These are phyloP conservation scores for Esox lucius DNA, from an alignment of 2,797 vertebrate genomes.

Conservation along the genomic window DNA sequence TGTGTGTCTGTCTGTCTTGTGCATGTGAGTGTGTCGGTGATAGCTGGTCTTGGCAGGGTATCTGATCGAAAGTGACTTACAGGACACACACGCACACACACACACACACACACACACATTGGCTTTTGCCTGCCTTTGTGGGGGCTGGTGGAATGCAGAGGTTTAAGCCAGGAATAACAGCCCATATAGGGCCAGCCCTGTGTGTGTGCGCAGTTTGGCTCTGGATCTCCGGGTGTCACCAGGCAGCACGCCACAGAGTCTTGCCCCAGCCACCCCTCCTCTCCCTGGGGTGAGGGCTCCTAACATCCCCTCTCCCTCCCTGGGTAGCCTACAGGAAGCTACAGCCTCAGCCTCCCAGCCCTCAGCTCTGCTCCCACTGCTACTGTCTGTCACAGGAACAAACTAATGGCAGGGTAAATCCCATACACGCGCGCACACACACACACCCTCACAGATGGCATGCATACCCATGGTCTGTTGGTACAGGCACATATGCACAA, in stretches of 20 bases:
- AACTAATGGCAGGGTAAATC: constrained; percentile 59
- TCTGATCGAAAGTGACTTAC: constrained; percentile 68
- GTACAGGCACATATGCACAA: neutral
- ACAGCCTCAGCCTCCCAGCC: constrained; percentile 47
- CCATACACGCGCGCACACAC: constrained; percentile 14
- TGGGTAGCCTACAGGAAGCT: neutral
- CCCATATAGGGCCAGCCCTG: constrained; percentile 46
- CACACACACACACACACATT: constrained; percentile 25
- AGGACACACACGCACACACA: constrained; percentile 21
- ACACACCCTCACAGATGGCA: constrained; percentile 2
- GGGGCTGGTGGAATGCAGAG: constrained; percentile 64
- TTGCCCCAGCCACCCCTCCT: neutral
- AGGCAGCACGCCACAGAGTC: constrained; percentile 1
- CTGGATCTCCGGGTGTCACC: neutral
- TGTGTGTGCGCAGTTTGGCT: constrained; percentile 10
- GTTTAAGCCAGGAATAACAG: constrained; percentile 69
- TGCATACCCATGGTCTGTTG: neutral
- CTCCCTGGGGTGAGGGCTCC: constrained; percentile 3
- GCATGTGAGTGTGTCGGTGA: constrained; percentile 20
- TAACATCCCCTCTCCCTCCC: constrained; percentile 43
- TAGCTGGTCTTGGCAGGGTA: constrained; percentile 41
- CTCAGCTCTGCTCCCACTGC: constrained; percentile 44
- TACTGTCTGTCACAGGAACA: constrained; percentile 56
- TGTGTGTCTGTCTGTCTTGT: constrained; percentile 53
- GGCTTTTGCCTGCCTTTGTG: constrained; percentile 45